Evolutionary conservation across 1,140 invertebrate genomes (phyloP), one percentile per base, ranked within the genome.

Genomic region (Chionoecetes opilio): DNA sequence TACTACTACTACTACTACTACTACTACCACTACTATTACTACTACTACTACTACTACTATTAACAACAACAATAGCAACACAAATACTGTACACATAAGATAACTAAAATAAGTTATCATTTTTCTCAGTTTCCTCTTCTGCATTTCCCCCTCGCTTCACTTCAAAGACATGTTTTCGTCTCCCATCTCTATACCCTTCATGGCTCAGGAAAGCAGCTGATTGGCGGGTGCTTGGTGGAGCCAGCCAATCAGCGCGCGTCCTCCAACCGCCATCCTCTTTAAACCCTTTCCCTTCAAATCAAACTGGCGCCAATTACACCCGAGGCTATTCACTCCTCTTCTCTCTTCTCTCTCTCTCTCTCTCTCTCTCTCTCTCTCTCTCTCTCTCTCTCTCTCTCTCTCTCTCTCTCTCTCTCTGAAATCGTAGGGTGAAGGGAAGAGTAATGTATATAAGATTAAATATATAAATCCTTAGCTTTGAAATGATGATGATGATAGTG

Each of bases 361-460:
- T 75, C 63, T 75, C 63, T 75, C 63, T 75, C 63, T 75, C 63
- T 75, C 63, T 75, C 63, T 75, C 63, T 75, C 63, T 75, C 63
- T 75, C 63, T 75, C 63, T 75, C 63, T 75, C 63, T 75, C 63
- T 75, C 63, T 75, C 63, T 75, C 63, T 75, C 63, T 75, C 63
- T 75, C 63, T 75, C 63, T 75, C 63, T 75, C 63, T 75, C 63
- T 75, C 63, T 75, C 63, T 75, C 63, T 75, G 21, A n/a, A n/a
- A n/a, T 75, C 63, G 8, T 21, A 41, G 38, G 38, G n/a, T n/a
- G n/a, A n/a, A n/a, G n/a, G n/a, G n/a, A n/a, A n/a, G n/a, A n/a
- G n/a, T n/a, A n/a, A n/a, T n/a, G n/a, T n/a, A n/a, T n/a, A 41
- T 41, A 41, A 41, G 53, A 63, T 21, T 63, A 63, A 21, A 14